Evolutionary conservation across 2,113 vertebrate species (phyloP), one percentile per base, ranked within the genome.

Genomic region (Dermatemys mawii): DNA sequence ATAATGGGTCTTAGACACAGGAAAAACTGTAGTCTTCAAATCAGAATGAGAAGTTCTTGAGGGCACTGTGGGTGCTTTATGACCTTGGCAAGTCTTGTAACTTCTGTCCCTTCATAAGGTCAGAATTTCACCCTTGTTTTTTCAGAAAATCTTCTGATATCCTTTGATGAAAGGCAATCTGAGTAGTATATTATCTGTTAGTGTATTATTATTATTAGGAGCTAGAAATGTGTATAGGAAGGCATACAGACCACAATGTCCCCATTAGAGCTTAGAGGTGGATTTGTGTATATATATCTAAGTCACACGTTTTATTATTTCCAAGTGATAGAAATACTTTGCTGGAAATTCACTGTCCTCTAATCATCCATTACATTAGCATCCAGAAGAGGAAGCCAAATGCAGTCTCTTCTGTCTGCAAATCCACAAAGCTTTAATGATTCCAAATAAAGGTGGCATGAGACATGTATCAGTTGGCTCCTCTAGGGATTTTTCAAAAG

Each of bases 261-360:
- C 79, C 78, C 78, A 73, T 81, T 88, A 81, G 11, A 81, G 27
- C 57, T 70, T 81, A 87, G 81, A 48, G 51, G 19, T 21, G 63
- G 78, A 81, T 88, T 81, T 88, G 60, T 81, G 48, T 14, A 38
- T n/a, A 46, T 49, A 88, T 81, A 81, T 32, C 27, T 70, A 81
- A 81, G 46, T 70, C 57, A 81, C 27, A 53, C 38, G 8, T 70
- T 88, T 81, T 88, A 81, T 73, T 63, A 81, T 53, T 73, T 60
- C 38, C 50, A 54, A 63, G 53, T 73, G 86, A 54, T 48, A 73
- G 19, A 81, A 88, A 81, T 94, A 38, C n/a, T 67, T 32, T 85
- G 89, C 41, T 90, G 54, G 29, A 95, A 50, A 94, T 19, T 12
- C 41, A 51, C 46, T 81, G 95, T 83, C 87, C 85, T 70, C 54